phyloP scores from a whole-genome alignment of 2,888 invertebrate species.

The Venustoraphidia nigricollis region DNA sequence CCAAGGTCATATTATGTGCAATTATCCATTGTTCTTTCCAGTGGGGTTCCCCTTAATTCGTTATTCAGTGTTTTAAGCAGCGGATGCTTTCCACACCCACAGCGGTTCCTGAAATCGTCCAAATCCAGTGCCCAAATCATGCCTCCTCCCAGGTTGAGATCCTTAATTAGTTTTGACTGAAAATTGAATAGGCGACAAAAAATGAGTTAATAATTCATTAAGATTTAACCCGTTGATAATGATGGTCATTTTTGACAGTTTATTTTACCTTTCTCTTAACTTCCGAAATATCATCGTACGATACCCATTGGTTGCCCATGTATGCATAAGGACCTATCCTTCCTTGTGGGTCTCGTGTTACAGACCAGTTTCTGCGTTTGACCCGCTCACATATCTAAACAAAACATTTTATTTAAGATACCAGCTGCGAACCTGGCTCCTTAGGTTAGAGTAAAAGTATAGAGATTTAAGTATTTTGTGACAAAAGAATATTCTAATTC shows the following conservation, averaged over 20 bases:
- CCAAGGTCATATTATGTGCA: slow-evolving; percentile 25
- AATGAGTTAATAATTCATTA: neutral
- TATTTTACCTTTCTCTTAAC: slow-evolving; percentile 36
- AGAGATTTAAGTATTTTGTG: too few relatives aligned
- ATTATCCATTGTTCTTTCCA: slow-evolving; percentile 25
- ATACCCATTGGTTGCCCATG: slow-evolving; percentile 60
- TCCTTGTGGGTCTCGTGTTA: slow-evolving; percentile 42
- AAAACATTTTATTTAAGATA: slow-evolving; percentile 1
- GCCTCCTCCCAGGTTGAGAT: slow-evolving; percentile 48
- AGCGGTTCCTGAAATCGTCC: slow-evolving; percentile 55
- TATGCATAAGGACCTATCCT: slow-evolving; percentile 60
- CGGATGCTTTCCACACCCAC: slow-evolving; percentile 53
- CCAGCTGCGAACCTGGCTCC: too few relatives aligned
- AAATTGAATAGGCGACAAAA: slow-evolving; percentile 12
- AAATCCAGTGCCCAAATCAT: slow-evolving; percentile 68
- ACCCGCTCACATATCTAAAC: slow-evolving; percentile 45
- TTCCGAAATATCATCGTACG: slow-evolving; percentile 55
- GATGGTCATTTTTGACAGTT: neutral
- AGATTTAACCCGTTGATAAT: neutral
- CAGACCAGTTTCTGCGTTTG: slow-evolving; percentile 39
- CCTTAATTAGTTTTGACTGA: slow-evolving; percentile 38
- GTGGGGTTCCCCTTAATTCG: slow-evolving; percentile 32
- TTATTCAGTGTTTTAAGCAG: slow-evolving; percentile 47
- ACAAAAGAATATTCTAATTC: too few relatives aligned
- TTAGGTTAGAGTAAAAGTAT: too few relatives aligned